A percentile compares a stretch with the other conserved stretches of the same genome.
phyloP scores from a whole-genome alignment of 2,113 vertebrate genomes.

The Ovibos moschatus region DNA sequence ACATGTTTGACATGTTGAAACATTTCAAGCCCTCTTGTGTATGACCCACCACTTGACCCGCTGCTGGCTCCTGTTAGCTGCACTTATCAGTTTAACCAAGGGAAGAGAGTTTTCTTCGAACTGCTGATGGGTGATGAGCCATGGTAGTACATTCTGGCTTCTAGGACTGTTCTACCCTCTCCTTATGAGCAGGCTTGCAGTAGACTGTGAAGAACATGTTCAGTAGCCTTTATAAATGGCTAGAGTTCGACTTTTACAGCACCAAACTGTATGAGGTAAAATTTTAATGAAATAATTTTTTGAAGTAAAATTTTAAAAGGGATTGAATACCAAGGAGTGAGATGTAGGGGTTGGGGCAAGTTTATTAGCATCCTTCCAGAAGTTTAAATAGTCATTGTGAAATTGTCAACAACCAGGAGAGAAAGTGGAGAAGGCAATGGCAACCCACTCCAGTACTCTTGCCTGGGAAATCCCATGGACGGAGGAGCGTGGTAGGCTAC shows the following conservation, averaged over 20 bases:
- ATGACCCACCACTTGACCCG: not conserved
- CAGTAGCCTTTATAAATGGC: not conserved
- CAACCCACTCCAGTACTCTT: no score
- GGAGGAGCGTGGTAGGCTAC: no score
- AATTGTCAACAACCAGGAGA: not conserved
- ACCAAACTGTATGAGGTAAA: not conserved
- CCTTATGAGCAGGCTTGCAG: not conserved
- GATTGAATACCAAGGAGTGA: not conserved
- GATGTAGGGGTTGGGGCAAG: not conserved
- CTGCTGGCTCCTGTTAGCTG: not conserved
- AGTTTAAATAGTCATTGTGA: not conserved
- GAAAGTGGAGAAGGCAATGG: not conserved
- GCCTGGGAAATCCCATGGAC: no score
- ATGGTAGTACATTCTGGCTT: not conserved
- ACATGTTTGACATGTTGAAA: not conserved
- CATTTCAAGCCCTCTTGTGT: not conserved
- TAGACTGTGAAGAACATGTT: not conserved
- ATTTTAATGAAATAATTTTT: not conserved
- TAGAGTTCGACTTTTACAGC: not conserved
- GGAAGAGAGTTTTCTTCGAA: not conserved
- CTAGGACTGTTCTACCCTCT: not conserved
- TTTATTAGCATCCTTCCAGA: not conserved
- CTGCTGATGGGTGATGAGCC: not conserved
- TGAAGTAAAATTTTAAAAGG: not conserved
- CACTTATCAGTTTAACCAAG: not conserved